phyloP scores from a whole-genome alignment of 2,888 invertebrate genomes.

The Melanotus villosus region DNA sequence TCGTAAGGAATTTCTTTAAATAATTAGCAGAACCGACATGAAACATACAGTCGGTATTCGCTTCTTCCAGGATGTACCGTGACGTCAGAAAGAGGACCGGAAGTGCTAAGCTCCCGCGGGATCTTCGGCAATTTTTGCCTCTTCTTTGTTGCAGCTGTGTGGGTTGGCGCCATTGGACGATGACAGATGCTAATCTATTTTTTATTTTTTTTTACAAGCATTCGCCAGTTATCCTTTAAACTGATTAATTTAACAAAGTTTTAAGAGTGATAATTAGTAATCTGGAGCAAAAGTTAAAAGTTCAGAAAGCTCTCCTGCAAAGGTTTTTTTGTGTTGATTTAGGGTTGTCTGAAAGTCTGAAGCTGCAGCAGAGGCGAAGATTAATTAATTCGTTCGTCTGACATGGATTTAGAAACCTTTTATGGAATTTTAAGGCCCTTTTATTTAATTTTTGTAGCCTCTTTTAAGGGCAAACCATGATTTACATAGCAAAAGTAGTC shows the following conservation, averaged over 20 bases:
- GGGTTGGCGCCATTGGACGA: conserved; percentile 36
- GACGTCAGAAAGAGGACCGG: conserved; percentile 42
- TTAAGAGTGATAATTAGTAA: too few species aligned
- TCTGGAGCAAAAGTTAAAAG: too few species aligned
- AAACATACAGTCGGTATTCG: conserved; percentile 25
- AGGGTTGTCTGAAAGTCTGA: not conserved
- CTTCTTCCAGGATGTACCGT: conserved; percentile 33
- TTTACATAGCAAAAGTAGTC: too few species aligned
- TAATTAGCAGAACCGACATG: conserved; percentile 4
- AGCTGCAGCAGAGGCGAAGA: not conserved
- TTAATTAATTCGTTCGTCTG: too few species aligned
- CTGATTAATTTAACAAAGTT: not conserved
- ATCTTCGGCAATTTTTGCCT: conserved; percentile 38
- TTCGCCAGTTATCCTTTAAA: not conserved
- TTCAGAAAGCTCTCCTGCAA: too few species aligned
- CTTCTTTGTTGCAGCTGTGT: conserved; percentile 39
- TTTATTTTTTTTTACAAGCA: not conserved
- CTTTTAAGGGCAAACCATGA: too few species aligned
- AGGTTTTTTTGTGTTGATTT: too few species aligned
- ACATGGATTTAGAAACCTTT: too few species aligned
- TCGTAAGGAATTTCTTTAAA: too few species aligned
- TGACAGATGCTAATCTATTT: conserved; percentile 42
- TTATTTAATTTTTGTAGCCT: too few species aligned
- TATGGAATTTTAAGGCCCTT: too few species aligned
- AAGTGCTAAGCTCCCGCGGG: conserved; percentile 40